Conservation (phyloP, 2,888 invertebrate genomes). For the Agrochola litura region DNA sequence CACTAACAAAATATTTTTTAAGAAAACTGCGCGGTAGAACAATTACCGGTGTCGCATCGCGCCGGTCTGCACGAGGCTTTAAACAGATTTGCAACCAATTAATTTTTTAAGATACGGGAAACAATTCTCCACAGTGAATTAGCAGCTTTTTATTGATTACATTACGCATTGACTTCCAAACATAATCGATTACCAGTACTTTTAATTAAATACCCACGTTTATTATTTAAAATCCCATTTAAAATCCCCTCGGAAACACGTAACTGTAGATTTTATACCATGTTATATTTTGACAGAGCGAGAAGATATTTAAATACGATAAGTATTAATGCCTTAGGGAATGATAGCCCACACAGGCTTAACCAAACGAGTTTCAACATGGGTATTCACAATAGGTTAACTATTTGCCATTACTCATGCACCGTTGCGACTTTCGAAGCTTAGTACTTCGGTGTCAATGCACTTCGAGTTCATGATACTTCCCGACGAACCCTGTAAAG, state of each 20-base stretch:
- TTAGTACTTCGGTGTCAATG: constrained; percentile 55
- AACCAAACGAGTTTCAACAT: constrained; percentile 47
- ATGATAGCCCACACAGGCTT: constrained; percentile 23
- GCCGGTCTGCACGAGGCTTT: too few species aligned
- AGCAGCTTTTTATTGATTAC: constrained; percentile 17
- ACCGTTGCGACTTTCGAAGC: constrained; percentile 61
- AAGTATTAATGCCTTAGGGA: constrained; percentile 21
- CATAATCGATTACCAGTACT: constrained; percentile 33
- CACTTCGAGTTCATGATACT: constrained; percentile 51
- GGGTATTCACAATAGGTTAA: constrained; percentile 53
- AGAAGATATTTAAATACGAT: constrained; percentile 38
- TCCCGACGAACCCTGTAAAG: constrained; percentile 21
- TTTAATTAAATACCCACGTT: constrained; percentile 16
- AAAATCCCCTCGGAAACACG: constrained; percentile 3
- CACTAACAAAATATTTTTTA: too few species aligned
- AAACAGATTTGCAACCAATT: not conserved
- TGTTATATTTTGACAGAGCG: constrained; percentile 26
- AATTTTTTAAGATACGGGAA: not conserved
- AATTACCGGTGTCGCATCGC: too few species aligned
- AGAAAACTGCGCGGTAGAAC: too few species aligned
- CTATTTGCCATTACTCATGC: constrained; percentile 56
- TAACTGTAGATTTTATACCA: constrained; percentile 11
- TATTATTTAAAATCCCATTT: too few species aligned
- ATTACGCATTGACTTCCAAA: constrained; percentile 11
- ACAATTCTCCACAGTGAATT: constrained; percentile 21